phyloP scores from a whole-genome alignment of 1,140 invertebrate species.

The Eupristina koningsbergeri region DNA sequence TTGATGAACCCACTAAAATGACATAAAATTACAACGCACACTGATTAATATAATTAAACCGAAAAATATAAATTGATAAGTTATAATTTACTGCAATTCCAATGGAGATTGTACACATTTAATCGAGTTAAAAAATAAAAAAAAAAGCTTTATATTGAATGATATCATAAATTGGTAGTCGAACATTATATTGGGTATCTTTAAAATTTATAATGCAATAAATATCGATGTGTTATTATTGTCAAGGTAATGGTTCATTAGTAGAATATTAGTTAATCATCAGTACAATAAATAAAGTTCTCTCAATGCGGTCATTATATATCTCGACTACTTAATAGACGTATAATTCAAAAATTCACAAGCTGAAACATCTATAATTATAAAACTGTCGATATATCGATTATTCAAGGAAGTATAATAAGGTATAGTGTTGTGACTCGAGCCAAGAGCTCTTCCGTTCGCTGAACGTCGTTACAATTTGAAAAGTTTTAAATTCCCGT shows the following conservation, averaged over 20 bases:
- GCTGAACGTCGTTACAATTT: slow-evolving; percentile 34
- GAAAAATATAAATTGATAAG: no score
- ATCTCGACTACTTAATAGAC: not conserved
- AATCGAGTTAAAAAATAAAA: no score
- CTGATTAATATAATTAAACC: no score
- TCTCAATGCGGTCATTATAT: not conserved
- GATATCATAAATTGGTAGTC: no score
- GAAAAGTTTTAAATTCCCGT: slow-evolving; percentile 36
- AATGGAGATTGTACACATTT: no score
- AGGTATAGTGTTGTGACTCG: slow-evolving; percentile 1
- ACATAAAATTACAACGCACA: no score
- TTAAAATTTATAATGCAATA: no score
- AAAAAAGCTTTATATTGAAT: no score
- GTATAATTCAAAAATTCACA: not conserved
- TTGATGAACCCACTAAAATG: no score
- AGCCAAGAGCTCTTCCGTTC: slow-evolving; percentile 4
- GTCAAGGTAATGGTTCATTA: not conserved
- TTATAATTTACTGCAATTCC: no score
- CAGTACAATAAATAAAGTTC: not conserved
- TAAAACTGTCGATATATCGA: slow-evolving; percentile 40
- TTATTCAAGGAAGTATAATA: slow-evolving; percentile 2
- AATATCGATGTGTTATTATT: no score
- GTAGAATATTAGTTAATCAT: not conserved
- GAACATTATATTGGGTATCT: no score
- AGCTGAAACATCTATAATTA: slow-evolving; percentile 30